These are phyloP conservation scores for Agelas oroides DNA, from an alignment of 37 sponge, comb jelly and placozoan genomes.

Conservation along the genomic window DNA sequence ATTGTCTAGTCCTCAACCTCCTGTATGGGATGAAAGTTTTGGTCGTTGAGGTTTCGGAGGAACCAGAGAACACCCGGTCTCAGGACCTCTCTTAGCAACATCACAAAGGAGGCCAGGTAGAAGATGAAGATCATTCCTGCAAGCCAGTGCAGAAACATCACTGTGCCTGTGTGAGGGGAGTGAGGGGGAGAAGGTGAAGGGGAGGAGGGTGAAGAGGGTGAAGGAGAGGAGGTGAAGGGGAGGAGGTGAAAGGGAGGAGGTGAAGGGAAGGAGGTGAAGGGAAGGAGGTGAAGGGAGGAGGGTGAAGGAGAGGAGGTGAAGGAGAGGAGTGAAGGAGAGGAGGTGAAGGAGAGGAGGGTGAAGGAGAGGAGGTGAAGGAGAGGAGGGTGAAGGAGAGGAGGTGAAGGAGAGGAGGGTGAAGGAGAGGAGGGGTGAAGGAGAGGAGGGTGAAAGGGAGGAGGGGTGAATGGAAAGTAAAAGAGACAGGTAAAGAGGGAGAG, in stretches of 20 bases:
- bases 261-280: no score
- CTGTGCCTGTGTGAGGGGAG: conserved; percentile 55
- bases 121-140: conserved; percentile 96
- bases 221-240: background rate
- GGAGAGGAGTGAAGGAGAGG: background rate
- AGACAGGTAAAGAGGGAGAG: background rate
- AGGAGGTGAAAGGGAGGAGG: no score
- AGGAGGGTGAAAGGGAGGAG: background rate
- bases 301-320: no score
- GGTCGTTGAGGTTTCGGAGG: conserved; percentile 93
- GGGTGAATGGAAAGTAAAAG: no score
- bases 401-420: no score
- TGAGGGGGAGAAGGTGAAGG: background rate
- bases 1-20: no score
- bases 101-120: conserved; percentile 96
- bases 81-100: conserved; percentile 89
- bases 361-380: no score
- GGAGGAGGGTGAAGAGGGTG: background rate
- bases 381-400: no score
- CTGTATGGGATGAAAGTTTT: conserved; percentile 94
- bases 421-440: no score
- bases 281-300: no score
- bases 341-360: background rate
- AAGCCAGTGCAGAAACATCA: conserved; percentile 96
- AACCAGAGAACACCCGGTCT: conserved; percentile 98